phyloP scores from a whole-genome alignment of 1,140 invertebrate genomes.

The Orius insidiosus region DNA sequence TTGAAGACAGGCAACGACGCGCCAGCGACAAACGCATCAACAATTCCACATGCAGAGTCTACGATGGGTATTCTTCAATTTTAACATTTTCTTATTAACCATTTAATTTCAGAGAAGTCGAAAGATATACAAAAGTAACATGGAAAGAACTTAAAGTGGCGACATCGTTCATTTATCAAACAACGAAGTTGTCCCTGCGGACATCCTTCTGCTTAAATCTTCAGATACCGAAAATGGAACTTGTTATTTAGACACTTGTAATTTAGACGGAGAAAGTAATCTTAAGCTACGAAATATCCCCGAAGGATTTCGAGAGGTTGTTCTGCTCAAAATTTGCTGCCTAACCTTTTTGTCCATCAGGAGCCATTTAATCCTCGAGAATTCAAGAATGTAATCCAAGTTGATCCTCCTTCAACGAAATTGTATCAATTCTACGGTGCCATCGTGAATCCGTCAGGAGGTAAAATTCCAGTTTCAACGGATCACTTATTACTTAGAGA shows the following conservation, averaged over 20 bases:
- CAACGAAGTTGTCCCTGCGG: constrained; percentile 92
- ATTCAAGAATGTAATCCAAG: constrained; percentile 71
- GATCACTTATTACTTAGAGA: constrained; percentile 92
- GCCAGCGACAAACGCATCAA: constrained; percentile 86
- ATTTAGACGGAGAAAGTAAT: constrained; percentile 99
- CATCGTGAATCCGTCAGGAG: constrained; percentile 63
- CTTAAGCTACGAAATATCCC: constrained; percentile 85
- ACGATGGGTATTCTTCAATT: constrained; percentile 57
- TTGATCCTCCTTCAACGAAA: constrained; percentile 85
- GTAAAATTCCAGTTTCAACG: constrained; percentile 67
- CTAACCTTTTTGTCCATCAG: no score
- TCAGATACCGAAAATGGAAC: constrained; percentile 87
- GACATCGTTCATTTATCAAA: constrained; percentile 91
- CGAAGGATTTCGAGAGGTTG: constrained; percentile 45
- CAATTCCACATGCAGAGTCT: constrained; percentile 78
- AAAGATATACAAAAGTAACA: constrained; percentile 64
- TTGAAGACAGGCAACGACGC: constrained; percentile 81
- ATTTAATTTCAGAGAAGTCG: constrained; percentile 50
- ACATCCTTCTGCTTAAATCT: constrained; percentile 65
- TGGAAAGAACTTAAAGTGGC: constrained; percentile 88
- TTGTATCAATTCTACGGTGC: constrained; percentile 89
- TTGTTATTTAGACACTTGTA: constrained; percentile 94
- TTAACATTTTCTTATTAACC: constrained; percentile 17
- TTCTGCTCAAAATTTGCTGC: no score
- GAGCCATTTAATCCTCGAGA: constrained; percentile 52